These are phyloP conservation scores for Pseudolycoriella hygida DNA, from an alignment of 2,888 invertebrate genomes.

Conservation along the genomic window DNA sequence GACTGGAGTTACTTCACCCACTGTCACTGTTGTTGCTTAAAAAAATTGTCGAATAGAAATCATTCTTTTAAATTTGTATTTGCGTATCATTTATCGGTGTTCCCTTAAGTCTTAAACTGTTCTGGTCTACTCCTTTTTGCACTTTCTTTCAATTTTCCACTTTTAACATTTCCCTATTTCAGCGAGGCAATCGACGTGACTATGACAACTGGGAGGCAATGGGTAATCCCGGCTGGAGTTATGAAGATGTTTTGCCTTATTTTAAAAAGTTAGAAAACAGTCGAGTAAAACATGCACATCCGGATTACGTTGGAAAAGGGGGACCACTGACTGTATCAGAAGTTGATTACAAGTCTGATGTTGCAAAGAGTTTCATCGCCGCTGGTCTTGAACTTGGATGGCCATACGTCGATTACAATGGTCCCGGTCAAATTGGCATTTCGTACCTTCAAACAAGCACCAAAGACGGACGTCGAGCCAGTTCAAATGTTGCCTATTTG, in stretches of 20 bases:
- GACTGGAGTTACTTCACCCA: too few relatives aligned
- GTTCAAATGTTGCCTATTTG: slow-evolving; percentile 41
- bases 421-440: slow-evolving; percentile 39
- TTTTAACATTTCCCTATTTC: too few relatives aligned
- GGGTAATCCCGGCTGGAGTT: slow-evolving; percentile 60
- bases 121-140: too few relatives aligned
- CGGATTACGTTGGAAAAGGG: slow-evolving; percentile 31
- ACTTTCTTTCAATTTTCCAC: too few relatives aligned
- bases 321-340: slow-evolving; percentile 39
- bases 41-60: too few relatives aligned
- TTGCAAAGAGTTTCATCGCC: slow-evolving; percentile 43
- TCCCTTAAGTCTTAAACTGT: too few relatives aligned
- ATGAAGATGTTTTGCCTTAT: slow-evolving; percentile 50
- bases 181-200: slow-evolving; percentile 41
- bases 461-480: slow-evolving; percentile 36
- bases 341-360: slow-evolving; percentile 36
- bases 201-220: slow-evolving; percentile 57
- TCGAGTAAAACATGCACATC: slow-evolving; percentile 34
- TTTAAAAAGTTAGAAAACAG: slow-evolving; percentile 63
- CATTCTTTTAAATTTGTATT: too few relatives aligned
- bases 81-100: too few relatives aligned
- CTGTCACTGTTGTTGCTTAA: too few relatives aligned
- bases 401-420: slow-evolving; percentile 49
- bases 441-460: slow-evolving; percentile 42
- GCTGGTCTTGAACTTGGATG: slow-evolving; percentile 44